phyloP scores from a whole-genome alignment of 2,888 invertebrate species.

The Thymelicus acteon region DNA sequence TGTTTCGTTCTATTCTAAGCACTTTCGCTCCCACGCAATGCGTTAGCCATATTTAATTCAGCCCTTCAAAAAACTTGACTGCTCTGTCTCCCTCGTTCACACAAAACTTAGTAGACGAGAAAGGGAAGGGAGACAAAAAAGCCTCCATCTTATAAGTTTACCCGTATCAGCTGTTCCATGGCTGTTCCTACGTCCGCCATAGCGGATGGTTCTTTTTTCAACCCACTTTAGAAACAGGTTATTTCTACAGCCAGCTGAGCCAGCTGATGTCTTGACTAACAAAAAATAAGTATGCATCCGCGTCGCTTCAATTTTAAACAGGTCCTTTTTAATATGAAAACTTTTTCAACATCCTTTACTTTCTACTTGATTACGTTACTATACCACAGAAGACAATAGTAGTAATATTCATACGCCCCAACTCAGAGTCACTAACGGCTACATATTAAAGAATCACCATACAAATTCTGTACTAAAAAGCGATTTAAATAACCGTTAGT shows the following conservation, averaged over 20 bases:
- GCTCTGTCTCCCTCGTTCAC: not conserved
- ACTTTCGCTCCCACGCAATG: not conserved
- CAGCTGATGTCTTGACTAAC: constrained; percentile 18
- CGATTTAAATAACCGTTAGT: too few relatives aligned
- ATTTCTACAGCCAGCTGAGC: constrained; percentile 23
- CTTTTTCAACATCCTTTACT: constrained; percentile 1
- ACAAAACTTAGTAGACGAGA: not conserved
- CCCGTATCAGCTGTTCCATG: constrained; percentile 44
- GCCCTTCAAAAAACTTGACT: constrained; percentile 1
- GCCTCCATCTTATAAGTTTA: not conserved
- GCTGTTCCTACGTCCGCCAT: constrained; percentile 15
- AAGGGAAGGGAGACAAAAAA: constrained; percentile 3
- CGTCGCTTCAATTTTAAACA: constrained; percentile 11
- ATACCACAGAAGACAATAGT: too few relatives aligned
- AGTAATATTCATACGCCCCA: too few relatives aligned
- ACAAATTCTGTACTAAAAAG: too few relatives aligned
- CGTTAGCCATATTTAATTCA: not conserved
- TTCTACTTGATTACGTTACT: not conserved
- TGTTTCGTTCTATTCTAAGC: constrained; percentile 3
- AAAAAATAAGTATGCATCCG: constrained; percentile 10
- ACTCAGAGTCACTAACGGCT: too few relatives aligned
- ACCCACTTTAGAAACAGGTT: constrained; percentile 45
- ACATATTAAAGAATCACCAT: too few relatives aligned
- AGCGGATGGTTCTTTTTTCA: constrained; percentile 35
- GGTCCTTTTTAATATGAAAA: constrained; percentile 10